A percentile compares a stretch with the other conserved stretches of the same genome.
Conservation (phyloP, 2,113 vertebrate species). For the Micronycteris hirsuta region DNA sequence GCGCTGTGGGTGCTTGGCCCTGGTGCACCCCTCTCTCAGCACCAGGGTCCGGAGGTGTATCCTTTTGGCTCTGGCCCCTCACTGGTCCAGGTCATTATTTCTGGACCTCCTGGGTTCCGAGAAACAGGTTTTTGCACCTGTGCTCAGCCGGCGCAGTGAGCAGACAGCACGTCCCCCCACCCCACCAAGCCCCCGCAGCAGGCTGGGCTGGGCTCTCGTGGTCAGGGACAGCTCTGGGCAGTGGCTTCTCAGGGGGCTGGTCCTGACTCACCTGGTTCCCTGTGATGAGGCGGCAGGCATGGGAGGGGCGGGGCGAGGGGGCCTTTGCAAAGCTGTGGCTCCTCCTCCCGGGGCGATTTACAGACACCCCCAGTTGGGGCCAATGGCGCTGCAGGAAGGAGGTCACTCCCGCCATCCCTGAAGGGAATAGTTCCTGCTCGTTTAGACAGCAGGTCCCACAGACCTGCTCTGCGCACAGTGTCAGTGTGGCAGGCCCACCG, state of each 20-base stretch:
- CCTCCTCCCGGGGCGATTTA: not conserved
- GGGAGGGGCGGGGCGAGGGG: not conserved
- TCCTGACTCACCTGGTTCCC: not conserved
- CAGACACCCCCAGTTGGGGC: not conserved
- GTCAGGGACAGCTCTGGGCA: not conserved
- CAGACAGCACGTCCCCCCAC: not conserved
- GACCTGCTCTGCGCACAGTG: not conserved
- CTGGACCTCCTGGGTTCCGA: not conserved
- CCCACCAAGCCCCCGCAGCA: not conserved
- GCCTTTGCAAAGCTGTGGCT: not conserved
- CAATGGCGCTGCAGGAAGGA: not conserved
- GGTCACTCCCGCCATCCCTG: not conserved
- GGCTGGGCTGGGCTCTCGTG: not conserved
- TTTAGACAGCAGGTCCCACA: not conserved
- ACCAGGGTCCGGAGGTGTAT: too few species aligned
- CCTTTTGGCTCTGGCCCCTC: not conserved
- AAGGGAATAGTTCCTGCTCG: not conserved
- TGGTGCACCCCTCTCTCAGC: fast-evolving
- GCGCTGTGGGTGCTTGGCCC: fast-evolving
- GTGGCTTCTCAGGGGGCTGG: not conserved
- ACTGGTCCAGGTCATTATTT: not conserved
- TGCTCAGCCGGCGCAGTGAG: not conserved
- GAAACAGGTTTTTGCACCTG: not conserved
- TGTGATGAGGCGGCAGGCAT: not conserved
- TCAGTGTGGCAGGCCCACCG: not conserved